A percentile compares a stretch with the other conserved stretches of the same genome.
Conservation (phyloP, 2,888 invertebrate species). For the Lycaena phlaeas region DNA sequence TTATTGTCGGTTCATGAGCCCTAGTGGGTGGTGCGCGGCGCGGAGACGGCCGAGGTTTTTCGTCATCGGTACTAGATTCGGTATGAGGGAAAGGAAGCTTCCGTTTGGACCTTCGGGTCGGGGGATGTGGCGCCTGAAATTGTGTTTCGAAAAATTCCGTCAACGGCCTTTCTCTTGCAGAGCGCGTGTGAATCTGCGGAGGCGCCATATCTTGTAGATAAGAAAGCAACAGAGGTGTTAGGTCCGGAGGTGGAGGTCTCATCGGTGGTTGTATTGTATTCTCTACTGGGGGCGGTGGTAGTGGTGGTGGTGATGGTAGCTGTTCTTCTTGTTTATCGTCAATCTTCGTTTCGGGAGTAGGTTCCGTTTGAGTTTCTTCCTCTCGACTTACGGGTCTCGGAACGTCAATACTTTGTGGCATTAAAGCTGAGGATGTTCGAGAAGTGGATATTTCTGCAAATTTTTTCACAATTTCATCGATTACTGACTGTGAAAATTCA, state of each 20-base stretch:
- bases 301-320: slow-evolving; percentile 24
- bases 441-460: slow-evolving; percentile 60
- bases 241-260: slow-evolving; percentile 61
- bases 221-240: slow-evolving; percentile 61
- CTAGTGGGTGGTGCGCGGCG: slow-evolving; percentile 49
- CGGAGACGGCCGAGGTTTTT: slow-evolving; percentile 51
- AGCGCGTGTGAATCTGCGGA: slow-evolving; percentile 28
- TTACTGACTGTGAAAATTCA: slow-evolving; percentile 78
- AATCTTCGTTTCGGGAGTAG: slow-evolving; percentile 20
- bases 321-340: slow-evolving; percentile 20
- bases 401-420: slow-evolving; percentile 26
- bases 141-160: slow-evolving; percentile 48
- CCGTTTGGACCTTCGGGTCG: slow-evolving; percentile 61
- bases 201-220: slow-evolving; percentile 57
- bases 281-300: slow-evolving; percentile 30
- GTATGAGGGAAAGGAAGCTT: slow-evolving; percentile 48
- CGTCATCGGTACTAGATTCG: slow-evolving; percentile 69
- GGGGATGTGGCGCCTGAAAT: slow-evolving; percentile 50
- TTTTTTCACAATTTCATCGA: slow-evolving; percentile 76
- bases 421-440: slow-evolving; percentile 21
- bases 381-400: slow-evolving; percentile 44
- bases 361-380: slow-evolving; percentile 58
- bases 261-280: slow-evolving; percentile 42
- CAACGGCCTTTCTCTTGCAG: slow-evolving; percentile 42
- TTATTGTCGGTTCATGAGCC: slow-evolving; percentile 76